Evolutionary conservation across 2,888 invertebrate genomes (phyloP).

Genomic region (Drosophila differens): DNA sequence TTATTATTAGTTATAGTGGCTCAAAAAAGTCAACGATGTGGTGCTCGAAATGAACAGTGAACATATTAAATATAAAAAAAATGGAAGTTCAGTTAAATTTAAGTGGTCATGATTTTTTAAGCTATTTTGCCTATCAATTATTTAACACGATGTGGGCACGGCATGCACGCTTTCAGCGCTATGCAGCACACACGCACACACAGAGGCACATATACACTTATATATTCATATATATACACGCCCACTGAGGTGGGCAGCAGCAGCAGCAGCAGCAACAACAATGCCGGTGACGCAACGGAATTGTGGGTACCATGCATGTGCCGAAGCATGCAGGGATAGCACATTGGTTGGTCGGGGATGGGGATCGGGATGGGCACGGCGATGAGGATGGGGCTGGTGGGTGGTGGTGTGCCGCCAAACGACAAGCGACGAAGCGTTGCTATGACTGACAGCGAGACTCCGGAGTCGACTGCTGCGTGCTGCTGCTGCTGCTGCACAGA

Average conservation of each 20-base stretch:
- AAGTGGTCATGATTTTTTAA: neutral
- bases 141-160: neutral
- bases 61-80: neutral
- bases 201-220: neutral
- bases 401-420: conserved; percentile 9
- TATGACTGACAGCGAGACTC: conserved; percentile 62
- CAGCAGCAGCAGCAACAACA: conserved; percentile 17
- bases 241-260: conserved; percentile 24
- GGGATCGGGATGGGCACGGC: neutral
- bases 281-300: conserved; percentile 73
- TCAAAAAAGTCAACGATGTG: neutral
- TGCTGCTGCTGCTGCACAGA: conserved; percentile 11
- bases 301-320: conserved; percentile 63
- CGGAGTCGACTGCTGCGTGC: conserved; percentile 26
- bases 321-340: conserved; percentile 38
- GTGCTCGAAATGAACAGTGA: neutral
- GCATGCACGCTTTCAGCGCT: conserved; percentile 2
- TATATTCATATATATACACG: conserved; percentile 7
- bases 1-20: neutral
- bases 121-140: neutral
- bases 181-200: neutral
- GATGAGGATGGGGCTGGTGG: neutral
- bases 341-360: neutral
- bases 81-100: neutral
- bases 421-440: conserved; percentile 62